phyloP scores from a whole-genome alignment of 2,113 vertebrate genomes.

The Boleophthalmus pectinirostris region DNA sequence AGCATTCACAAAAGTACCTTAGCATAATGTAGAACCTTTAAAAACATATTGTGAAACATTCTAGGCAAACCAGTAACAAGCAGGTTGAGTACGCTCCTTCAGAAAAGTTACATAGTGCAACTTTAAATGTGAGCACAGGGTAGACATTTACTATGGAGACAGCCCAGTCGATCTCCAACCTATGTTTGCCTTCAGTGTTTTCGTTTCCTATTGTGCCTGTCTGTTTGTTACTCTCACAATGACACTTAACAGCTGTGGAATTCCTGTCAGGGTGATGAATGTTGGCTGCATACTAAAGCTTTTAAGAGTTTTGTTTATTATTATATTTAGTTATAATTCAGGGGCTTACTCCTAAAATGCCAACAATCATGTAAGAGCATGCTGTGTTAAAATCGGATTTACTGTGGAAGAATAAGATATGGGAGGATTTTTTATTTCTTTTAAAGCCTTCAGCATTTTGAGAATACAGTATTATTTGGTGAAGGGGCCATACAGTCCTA shows the following conservation, averaged over 20 bases:
- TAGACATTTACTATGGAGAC: slow-evolving; percentile 56
- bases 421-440: slow-evolving; percentile 16
- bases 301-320: slow-evolving; percentile 42
- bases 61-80: too few relatives aligned
- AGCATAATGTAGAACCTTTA: too few relatives aligned
- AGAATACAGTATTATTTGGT: slow-evolving; percentile 16
- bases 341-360: slow-evolving; percentile 23
- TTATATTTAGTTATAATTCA: slow-evolving; percentile 37
- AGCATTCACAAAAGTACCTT: too few relatives aligned
- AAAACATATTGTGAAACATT: too few relatives aligned
- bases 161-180: slow-evolving; percentile 32
- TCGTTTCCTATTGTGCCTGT: slow-evolving; percentile 63
- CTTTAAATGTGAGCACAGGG: slow-evolving; percentile 58
- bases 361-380: slow-evolving; percentile 20
- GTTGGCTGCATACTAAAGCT: slow-evolving; percentile 44
- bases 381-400: slow-evolving; percentile 28
- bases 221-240: slow-evolving; percentile 56
- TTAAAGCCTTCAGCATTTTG: slow-evolving; percentile 11
- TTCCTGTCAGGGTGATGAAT: slow-evolving; percentile 63
- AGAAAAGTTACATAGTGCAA: too few relatives aligned
- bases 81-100: too few relatives aligned
- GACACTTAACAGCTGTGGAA: slow-evolving; percentile 59
- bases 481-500: background rate
- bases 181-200: slow-evolving; percentile 48
- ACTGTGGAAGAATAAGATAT: slow-evolving; percentile 22